phyloP scores from a whole-genome alignment of 2,113 vertebrate species.

The Pogona vitticeps region DNA sequence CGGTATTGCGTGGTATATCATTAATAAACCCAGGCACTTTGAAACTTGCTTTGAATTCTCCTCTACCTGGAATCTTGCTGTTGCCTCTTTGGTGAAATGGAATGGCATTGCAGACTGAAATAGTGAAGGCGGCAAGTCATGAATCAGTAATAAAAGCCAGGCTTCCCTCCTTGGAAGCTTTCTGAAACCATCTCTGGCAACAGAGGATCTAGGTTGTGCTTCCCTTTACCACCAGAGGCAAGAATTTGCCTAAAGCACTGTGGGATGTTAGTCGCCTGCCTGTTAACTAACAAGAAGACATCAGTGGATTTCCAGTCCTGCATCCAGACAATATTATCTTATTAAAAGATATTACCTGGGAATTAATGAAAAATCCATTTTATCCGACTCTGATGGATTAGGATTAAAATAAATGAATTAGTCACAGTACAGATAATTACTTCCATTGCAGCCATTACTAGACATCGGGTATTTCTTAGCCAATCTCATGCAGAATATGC shows the following conservation, averaged over 20 bases:
- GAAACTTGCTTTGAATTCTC: neutral
- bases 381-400: slow-evolving; percentile 70
- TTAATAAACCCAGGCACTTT: neutral
- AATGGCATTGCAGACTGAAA: neutral
- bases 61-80: neutral
- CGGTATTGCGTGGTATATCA: too few species aligned
- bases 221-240: neutral
- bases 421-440: slow-evolving; percentile 66
- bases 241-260: neutral
- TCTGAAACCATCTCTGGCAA: neutral
- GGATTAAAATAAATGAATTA: slow-evolving; percentile 77
- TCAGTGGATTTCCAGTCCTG: slow-evolving; percentile 47
- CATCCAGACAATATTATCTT: slow-evolving; percentile 58
- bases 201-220: neutral
- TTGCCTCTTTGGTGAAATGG: neutral
- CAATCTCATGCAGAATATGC: slow-evolving; percentile 64
- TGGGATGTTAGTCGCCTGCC: neutral
- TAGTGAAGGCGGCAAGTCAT: too few species aligned
- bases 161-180: neutral
- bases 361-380: slow-evolving; percentile 66
- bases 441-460: slow-evolving; percentile 67
- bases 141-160: neutral
- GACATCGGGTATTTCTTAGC: slow-evolving; percentile 50
- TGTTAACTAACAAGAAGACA: slow-evolving; percentile 40
- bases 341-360: slow-evolving; percentile 46